phyloP scores from a whole-genome alignment of 2,888 invertebrate genomes.

The Erebia epiphron region DNA sequence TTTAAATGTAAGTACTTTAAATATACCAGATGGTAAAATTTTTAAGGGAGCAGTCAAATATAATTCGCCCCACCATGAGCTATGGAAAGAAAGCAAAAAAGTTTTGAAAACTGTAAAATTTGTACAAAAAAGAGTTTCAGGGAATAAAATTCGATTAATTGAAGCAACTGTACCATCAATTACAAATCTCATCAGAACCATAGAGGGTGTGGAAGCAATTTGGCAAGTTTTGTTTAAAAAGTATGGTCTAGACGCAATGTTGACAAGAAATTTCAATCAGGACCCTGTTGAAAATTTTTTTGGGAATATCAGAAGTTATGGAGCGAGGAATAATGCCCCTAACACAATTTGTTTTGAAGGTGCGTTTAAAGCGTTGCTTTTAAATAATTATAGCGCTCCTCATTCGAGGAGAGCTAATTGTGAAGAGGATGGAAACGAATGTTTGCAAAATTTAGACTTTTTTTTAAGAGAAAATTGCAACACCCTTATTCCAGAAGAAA shows the following conservation, averaged over 20 bases:
- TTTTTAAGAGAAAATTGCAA: too few species aligned
- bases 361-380: constrained; percentile 15
- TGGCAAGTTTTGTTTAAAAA: constrained; percentile 31
- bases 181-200: constrained; percentile 34
- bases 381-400: constrained; percentile 17
- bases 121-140: constrained; percentile 21
- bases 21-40: constrained; percentile 37
- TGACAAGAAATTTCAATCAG: constrained; percentile 32
- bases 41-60: constrained; percentile 36
- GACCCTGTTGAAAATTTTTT: constrained; percentile 34
- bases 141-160: constrained; percentile 18
- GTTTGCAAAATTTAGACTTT: constrained; percentile 9
- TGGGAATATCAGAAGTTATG: constrained; percentile 21
- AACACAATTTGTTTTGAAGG: constrained; percentile 18
- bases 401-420: constrained; percentile 8
- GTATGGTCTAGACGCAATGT: constrained; percentile 27
- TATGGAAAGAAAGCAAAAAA: constrained; percentile 27
- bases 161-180: constrained; percentile 24
- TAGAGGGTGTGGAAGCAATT: constrained; percentile 31
- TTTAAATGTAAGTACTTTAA: constrained; percentile 16
- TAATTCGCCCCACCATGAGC: constrained; percentile 28
- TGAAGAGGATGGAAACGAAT: constrained; percentile 10
- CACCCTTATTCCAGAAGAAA: too few species aligned
- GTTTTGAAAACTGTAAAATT: constrained; percentile 29
- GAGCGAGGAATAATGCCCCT: constrained; percentile 20